Conservation (phyloP, 2,888 invertebrate genomes). For the Melanophora roralis region DNA sequence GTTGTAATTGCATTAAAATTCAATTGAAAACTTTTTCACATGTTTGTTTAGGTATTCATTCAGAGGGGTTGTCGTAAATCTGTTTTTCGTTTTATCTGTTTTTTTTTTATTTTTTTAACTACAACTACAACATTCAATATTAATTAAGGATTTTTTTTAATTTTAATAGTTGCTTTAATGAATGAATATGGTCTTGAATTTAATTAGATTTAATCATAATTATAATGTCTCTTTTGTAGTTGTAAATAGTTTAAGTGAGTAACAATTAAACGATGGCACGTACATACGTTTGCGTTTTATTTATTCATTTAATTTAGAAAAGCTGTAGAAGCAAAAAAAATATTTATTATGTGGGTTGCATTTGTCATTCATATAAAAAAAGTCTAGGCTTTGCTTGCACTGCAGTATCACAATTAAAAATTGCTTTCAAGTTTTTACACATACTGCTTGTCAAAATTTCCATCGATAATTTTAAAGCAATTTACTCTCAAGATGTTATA, state of each 20-base stretch:
- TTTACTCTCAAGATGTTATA: no score
- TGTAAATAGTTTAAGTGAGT: conserved; percentile 23
- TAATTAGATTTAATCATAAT: conserved; percentile 62
- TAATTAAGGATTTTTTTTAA: conserved; percentile 56
- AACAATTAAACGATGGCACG: conserved; percentile 57
- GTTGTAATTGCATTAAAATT: conserved; percentile 61
- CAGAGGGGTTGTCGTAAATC: conserved; percentile 48
- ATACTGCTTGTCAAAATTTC: no score
- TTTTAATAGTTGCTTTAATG: conserved; percentile 11
- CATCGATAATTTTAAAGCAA: no score
- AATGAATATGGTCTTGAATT: conserved; percentile 61
- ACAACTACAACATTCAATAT: conserved; percentile 46
- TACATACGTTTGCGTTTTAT: not conserved
- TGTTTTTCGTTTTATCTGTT: conserved; percentile 32
- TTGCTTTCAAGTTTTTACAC: no score
- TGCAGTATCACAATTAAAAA: no score
- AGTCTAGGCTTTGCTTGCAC: no score
- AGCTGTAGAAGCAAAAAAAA: not conserved
- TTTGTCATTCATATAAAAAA: conserved; percentile 8
- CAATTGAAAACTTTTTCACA: conserved; percentile 46
- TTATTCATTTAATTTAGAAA: conserved; percentile 35
- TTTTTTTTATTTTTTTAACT: conserved; percentile 7
- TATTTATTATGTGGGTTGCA: conserved; percentile 23
- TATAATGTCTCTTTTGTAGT: conserved; percentile 37
- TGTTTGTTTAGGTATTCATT: not conserved